These are phyloP conservation scores for Grammomys dolichurus DNA, from an alignment of 2,113 vertebrate genomes.

Conservation along the genomic window DNA sequence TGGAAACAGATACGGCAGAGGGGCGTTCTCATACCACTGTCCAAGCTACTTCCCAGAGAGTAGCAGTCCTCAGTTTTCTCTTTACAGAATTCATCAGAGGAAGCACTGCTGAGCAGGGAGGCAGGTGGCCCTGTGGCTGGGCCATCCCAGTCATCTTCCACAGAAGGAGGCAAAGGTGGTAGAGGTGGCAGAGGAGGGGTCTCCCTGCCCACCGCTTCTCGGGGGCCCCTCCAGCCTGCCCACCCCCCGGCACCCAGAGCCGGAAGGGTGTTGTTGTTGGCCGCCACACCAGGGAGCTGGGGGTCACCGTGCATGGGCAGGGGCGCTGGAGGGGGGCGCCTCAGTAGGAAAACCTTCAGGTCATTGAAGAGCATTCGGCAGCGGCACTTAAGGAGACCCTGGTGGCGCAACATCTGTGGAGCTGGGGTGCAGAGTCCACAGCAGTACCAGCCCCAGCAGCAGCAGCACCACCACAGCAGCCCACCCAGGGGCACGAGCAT, in stretches of 20 bases:
- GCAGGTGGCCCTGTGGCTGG: conserved; percentile 89
- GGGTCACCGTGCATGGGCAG: conserved; percentile 93
- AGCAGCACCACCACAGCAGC: conserved; percentile 81
- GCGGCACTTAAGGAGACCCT: conserved; percentile 97
- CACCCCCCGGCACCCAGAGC: conserved; percentile 84
- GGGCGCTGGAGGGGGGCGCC: conserved; percentile 92
- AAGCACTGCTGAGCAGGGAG: conserved; percentile 92
- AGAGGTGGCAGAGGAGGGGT: conserved; percentile 82
- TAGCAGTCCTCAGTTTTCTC: conserved; percentile 94
- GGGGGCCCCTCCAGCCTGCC: conserved; percentile 86
- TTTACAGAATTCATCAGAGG: conserved; percentile 95
- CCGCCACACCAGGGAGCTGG: conserved; percentile 84
- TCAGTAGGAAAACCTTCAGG: conserved; percentile 96
- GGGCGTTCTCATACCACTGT: conserved; percentile 96
- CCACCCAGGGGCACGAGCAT: conserved; percentile 88
- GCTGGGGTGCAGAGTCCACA: conserved; percentile 88
- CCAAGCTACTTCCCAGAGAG: conserved; percentile 96
- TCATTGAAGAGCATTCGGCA: conserved; percentile 98
- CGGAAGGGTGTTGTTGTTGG: conserved; percentile 91
- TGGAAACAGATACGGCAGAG: conserved; percentile 99
- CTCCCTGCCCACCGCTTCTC: conserved; percentile 82
- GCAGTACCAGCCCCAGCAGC: conserved; percentile 79
- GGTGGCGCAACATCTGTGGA: conserved; percentile 94
- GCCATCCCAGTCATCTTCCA: conserved; percentile 90
- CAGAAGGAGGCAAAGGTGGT: conserved; percentile 76